Conservation (phyloP, 2,888 invertebrate genomes). For the Polylopha cassiicola region DNA sequence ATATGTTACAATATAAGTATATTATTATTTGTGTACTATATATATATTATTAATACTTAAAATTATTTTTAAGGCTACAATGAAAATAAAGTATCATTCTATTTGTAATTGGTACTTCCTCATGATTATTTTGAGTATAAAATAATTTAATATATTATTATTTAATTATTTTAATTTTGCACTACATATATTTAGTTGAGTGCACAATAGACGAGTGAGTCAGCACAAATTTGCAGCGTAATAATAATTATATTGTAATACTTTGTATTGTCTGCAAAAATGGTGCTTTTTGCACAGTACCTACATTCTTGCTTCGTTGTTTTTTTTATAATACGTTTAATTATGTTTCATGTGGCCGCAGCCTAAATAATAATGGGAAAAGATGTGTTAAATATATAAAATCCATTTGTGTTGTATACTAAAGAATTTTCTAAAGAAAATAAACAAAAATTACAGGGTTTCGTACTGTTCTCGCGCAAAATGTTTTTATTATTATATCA, state of each 20-base stretch:
- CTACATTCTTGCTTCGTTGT: constrained; percentile 4
- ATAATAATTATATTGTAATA: too few relatives aligned
- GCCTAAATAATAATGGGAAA: too few relatives aligned
- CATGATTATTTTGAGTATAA: constrained; percentile 19
- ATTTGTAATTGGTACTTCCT: constrained; percentile 44
- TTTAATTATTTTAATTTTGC: constrained; percentile 20
- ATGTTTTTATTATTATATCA: constrained; percentile 10
- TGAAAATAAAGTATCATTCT: constrained; percentile 33
- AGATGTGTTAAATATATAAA: too few relatives aligned
- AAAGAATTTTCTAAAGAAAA: too few relatives aligned
- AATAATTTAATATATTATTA: not conserved
- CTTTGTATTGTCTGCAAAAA: too few relatives aligned
- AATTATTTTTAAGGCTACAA: constrained; percentile 31
- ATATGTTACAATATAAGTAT: constrained; percentile 39
- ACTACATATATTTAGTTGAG: constrained; percentile 9
- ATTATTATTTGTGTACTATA: constrained; percentile 41
- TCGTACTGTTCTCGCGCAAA: constrained; percentile 23
- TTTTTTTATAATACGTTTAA: constrained; percentile 18
- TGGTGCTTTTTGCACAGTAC: constrained; percentile 15
- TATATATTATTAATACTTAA: constrained; percentile 44
- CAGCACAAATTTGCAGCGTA: not conserved
- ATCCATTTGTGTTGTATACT: too few relatives aligned
- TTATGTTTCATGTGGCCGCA: constrained; percentile 21
- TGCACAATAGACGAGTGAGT: constrained; percentile 3
- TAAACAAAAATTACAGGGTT: constrained; percentile 53